Evolutionary conservation across 1,140 invertebrate genomes (phyloP), one percentile per base, ranked within the genome.

Genomic region (Drosophila malerkotliana): DNA sequence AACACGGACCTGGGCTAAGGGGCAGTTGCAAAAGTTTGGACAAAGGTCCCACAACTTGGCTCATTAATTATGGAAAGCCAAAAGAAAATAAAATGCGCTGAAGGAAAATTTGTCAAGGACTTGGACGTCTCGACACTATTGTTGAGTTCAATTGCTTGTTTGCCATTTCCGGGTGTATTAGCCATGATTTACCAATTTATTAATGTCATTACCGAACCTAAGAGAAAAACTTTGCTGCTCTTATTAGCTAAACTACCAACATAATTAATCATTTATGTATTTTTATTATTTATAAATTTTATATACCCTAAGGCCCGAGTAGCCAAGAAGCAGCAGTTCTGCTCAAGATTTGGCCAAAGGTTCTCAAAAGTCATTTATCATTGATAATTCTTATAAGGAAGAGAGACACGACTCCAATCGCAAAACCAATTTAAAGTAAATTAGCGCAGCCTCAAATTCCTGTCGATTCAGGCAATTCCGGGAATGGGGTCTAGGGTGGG

Each of bases 361-460:
- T 1, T 15, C 41, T 18, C 10, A 12, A 55, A 49, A 56, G 78
- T 85, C 62, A 81, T 87, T 85, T 81, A 87, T 87, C 81, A 81
- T 71, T 74, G 81, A 87, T 77, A 75, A 73, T 72, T 63, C 69
- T 45, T 47, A 21, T 54, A 44, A 39, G 59, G 39, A 73, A 73
- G 28, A 39, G 39, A 55, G 45, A 71, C 34, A n/a, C 34, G 34
- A 72, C 54, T 45, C 49, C 44, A 53, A 24, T 66, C 68, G 62
- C 68, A 69, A 80, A 85, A 85, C 82, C 82, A 85, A 85, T 85
- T 85, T 85, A 87, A 85, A 85, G 82, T 85, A 87, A 85, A 85
- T 85, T 85, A 85, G 82, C 78, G 66, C 77, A 75, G 72, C 41
- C 21, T 41, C 45, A 64, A 68, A 24, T 39, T 58, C 45, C 61